These are phyloP conservation scores for Alloscopus bannaensis DNA, from an alignment of 2,888 invertebrate genomes.

Conservation along the genomic window DNA sequence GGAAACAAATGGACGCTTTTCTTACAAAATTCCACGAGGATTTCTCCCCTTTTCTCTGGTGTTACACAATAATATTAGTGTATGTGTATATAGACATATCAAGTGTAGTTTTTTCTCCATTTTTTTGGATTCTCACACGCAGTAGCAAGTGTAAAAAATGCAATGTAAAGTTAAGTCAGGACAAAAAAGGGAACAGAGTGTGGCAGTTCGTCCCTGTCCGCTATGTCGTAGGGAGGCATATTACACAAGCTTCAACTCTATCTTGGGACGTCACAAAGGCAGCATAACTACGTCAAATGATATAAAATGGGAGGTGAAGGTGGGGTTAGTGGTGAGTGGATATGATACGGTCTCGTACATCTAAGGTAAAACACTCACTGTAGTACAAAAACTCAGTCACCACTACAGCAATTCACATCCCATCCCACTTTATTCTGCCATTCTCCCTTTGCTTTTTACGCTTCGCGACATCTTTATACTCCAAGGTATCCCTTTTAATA, in stretches of 20 bases:
- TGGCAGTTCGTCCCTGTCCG: not conserved
- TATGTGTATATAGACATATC: too few species aligned
- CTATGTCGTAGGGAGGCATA: too few species aligned
- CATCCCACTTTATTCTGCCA: slow-evolving; percentile 1
- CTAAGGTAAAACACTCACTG: too few species aligned
- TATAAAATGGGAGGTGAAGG: slow-evolving; percentile 4
- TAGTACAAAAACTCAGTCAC: too few species aligned
- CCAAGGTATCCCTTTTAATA: slow-evolving; percentile 48
- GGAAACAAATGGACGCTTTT: slow-evolving; percentile 57
- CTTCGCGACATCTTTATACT: slow-evolving; percentile 29
- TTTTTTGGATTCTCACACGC: not conserved
- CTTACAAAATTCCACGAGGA: slow-evolving; percentile 22
- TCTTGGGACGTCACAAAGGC: too few species aligned
- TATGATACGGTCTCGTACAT: too few species aligned
- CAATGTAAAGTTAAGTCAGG: not conserved
- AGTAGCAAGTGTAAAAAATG: slow-evolving; percentile 11
- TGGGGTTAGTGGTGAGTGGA: slow-evolving; percentile 6
- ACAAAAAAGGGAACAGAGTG: not conserved
- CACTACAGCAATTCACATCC: slow-evolving; percentile 5
- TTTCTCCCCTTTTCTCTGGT: slow-evolving; percentile 10
- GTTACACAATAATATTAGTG: slow-evolving; percentile 13
- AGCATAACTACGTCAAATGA: too few species aligned
- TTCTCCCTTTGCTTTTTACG: slow-evolving; percentile 1
- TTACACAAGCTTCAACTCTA: too few species aligned
- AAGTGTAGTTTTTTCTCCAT: not conserved